Percentiles rank a stretch among this genome's conserved stretches.
These are phyloP conservation scores for Spondyliosoma cantharus DNA, from an alignment of 2,797 vertebrate genomes.

Conservation along the genomic window DNA sequence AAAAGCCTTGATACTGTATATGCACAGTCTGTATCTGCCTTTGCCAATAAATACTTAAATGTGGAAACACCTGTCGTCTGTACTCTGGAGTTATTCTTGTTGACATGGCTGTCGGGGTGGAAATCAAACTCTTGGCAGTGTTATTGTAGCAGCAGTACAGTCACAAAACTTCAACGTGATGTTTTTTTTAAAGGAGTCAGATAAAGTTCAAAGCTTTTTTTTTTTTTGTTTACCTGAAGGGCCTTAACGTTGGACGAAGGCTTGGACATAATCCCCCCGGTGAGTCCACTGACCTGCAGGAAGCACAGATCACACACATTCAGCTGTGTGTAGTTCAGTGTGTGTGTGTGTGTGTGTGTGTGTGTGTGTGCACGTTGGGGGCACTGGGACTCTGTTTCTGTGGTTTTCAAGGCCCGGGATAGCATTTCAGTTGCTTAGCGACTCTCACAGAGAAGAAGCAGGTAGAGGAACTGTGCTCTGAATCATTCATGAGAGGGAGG, in stretches of 20 bases:
- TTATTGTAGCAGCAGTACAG: not conserved
- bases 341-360: conserved; percentile 38
- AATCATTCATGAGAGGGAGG: conserved; percentile 91
- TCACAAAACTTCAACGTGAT: not conserved
- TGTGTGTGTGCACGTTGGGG: conserved; percentile 67
- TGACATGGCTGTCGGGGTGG: not conserved
- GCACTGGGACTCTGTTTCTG: conserved; percentile 75
- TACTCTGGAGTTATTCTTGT: not conserved
- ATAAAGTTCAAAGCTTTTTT: conserved; percentile 67
- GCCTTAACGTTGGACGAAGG: conserved; percentile 95
- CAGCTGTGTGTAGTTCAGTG: conserved; percentile 58
- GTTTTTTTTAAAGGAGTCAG: not conserved
- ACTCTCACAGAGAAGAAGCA: conserved; percentile 82
- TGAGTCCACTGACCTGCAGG: conserved; percentile 87
- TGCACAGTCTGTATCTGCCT: conserved; percentile 76
- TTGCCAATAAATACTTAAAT: conserved; percentile 76
- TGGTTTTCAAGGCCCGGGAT: conserved; percentile 85
- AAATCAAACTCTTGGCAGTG: not conserved
- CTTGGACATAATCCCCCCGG: conserved; percentile 91
- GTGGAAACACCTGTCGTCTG: conserved; percentile 40
- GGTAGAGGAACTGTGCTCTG: conserved; percentile 85
- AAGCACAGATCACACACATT: conserved; percentile 83
- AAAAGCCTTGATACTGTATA: conserved; percentile 67
- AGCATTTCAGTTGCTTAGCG: conserved; percentile 92
- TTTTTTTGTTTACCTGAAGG: conserved; percentile 93